These are phyloP conservation scores for Urophycis tenuis DNA, from an alignment of 2,797 vertebrate genomes.

Conservation along the genomic window DNA sequence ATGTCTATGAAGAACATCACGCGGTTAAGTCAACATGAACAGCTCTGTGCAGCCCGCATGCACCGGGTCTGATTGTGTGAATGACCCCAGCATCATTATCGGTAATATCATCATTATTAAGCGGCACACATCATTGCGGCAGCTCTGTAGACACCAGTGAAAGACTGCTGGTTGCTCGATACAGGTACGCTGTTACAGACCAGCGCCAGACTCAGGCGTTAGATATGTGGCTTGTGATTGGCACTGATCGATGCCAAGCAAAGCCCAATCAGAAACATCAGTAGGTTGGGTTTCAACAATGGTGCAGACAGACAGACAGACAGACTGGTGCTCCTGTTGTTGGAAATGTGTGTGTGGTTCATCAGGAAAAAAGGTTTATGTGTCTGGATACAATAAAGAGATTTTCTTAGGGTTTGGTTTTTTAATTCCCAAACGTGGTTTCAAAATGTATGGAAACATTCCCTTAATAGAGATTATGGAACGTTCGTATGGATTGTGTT, in stretches of 20 bases:
- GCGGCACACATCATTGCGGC: not conserved
- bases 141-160: not conserved
- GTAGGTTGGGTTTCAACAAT: not conserved
- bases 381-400: not conserved
- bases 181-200: not conserved
- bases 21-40: constrained; percentile 24
- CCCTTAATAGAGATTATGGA: not conserved
- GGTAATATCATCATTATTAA: not conserved
- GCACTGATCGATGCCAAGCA: not conserved
- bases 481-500: not conserved
- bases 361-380: not conserved
- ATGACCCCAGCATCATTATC: not conserved
- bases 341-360: not conserved
- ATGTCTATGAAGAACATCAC: constrained; percentile 45
- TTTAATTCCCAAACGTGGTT: not conserved
- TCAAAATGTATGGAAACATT: not conserved
- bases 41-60: constrained; percentile 22
- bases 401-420: not conserved
- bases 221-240: not conserved
- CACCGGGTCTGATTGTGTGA: not conserved
- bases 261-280: not conserved
- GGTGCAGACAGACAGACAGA: no score
- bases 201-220: not conserved
- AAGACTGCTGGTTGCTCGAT: not conserved
- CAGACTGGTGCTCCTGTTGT: not conserved